Conservation (phyloP, 2,888 invertebrate genomes). For the Apotomis turbidana region DNA sequence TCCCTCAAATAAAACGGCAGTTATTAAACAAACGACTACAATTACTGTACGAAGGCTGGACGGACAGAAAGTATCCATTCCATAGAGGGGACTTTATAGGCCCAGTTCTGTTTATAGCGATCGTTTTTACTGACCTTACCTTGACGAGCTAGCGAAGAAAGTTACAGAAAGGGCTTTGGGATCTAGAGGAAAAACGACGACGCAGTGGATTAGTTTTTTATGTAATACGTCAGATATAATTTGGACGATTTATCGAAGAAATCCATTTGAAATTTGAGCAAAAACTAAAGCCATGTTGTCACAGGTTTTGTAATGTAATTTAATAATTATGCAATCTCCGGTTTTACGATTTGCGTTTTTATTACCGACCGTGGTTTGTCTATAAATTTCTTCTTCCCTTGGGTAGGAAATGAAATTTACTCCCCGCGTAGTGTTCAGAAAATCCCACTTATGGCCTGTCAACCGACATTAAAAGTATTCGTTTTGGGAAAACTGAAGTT, state of each 20-base stretch:
- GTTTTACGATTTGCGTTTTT: no score
- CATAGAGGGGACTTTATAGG: conserved; percentile 49
- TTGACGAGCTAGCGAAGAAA: conserved; percentile 28
- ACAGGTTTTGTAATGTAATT: no score
- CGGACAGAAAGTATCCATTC: conserved; percentile 34
- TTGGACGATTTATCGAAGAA: not conserved
- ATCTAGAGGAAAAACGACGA: not conserved
- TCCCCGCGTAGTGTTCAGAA: no score
- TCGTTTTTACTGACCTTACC: conserved; percentile 57
- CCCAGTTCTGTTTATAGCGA: conserved; percentile 52
- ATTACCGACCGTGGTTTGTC: no score
- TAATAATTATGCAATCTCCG: no score
- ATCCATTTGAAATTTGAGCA: no score
- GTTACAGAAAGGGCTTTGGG: conserved; percentile 7
- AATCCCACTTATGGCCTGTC: no score
- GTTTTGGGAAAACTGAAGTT: no score
- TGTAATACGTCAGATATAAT: not conserved
- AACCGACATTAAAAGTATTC: no score
- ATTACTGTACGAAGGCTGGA: conserved; percentile 29
- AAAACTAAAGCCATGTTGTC: no score
- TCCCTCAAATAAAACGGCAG: conserved; percentile 34
- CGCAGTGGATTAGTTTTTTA: not conserved
- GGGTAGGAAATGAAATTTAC: no score
- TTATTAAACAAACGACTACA: conserved; percentile 39
- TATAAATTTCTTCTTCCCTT: no score